A percentile compares a stretch with the other conserved stretches of the same genome.
Evolutionary conservation across 23 tunicate species (phyloP).

Genomic region (Halocynthia aurantium): DNA sequence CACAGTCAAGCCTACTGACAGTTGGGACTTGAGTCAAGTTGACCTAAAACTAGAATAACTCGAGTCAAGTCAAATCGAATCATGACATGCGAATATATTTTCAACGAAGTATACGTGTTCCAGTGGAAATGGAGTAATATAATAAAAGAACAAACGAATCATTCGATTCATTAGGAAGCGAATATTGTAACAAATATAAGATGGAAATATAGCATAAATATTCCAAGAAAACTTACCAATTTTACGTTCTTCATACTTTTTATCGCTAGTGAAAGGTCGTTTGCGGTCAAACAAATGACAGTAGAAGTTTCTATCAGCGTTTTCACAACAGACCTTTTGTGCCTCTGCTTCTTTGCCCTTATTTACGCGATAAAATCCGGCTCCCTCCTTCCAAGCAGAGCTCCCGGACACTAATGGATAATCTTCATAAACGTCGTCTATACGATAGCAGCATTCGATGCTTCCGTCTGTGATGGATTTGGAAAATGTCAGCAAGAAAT

Average conservation of each 20-base stretch:
- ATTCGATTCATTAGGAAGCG: too few relatives aligned
- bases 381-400: slow-evolving; percentile 39
- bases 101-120: too few relatives aligned
- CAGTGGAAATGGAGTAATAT: too few relatives aligned
- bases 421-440: not conserved
- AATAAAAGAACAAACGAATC: too few relatives aligned
- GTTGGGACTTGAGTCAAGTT: too few relatives aligned
- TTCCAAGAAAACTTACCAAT: slow-evolving; percentile 1
- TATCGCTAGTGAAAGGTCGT: slow-evolving; percentile 36
- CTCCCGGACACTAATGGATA: slow-evolving; percentile 47
- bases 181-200: not conserved
- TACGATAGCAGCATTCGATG: slow-evolving; percentile 71
- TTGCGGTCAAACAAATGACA: slow-evolving; percentile 33
- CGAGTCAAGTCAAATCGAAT: too few relatives aligned
- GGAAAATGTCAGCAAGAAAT: too few relatives aligned
- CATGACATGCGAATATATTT: too few relatives aligned
- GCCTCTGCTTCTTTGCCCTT: slow-evolving; percentile 28
- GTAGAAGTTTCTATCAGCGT: slow-evolving; percentile 50
- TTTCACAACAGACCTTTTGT: slow-evolving; percentile 42
- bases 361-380: slow-evolving; percentile 52
- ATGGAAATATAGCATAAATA: not conserved
- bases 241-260: not conserved
- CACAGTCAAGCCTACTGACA: too few relatives aligned
- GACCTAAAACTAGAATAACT: too few relatives aligned
- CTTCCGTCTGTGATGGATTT: slow-evolving; percentile 29